Base-by-base conservation (phyloP, 2,113 vertebrate species). In the Cairina moschata region DNA sequence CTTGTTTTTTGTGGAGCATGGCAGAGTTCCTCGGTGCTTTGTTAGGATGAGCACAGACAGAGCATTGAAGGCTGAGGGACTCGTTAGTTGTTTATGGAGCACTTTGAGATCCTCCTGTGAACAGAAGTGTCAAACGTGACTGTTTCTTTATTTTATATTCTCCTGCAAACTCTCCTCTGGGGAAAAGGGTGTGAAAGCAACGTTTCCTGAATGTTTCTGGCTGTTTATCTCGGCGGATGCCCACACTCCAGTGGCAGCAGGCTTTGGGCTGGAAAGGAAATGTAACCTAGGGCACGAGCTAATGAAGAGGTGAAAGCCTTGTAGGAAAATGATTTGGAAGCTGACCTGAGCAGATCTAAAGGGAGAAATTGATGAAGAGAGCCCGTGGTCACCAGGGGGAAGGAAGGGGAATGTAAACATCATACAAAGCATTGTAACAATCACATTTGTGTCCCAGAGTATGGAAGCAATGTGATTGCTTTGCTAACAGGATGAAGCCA, bases 101-200 rank as follows among this genome's bases (percentile, higher is more conserved):
- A 22, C 83, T 78, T 86, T 36, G 95, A 87, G 80, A 92, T 73
- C n/a, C 58, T 89, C 55, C 86, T 1, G 3, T 52, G 81, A 94
- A 28, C 44, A 58, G 55, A 86, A 91, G 66, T 89, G 91, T 83
- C 60, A 82, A 66, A 69, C 76, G 75, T 58, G 88, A 38, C 78
- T 38, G 69, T 72, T 89, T 15, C 83, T 87, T 52, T 91, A 75
- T 62, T 94, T 89, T 76, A 62, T 76, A 88, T 87, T n/a, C 42
- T 78, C 66, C 92, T 89, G 69, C 75, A 46, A 91, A 80, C 21
- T 55, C 83, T 86, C 40, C 88, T 58, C 52, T 74, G 93, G 74
- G 93, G 34, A 48, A 65, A 34, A 38, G 88, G 78, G 93, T 89
- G 95, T 92, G 90, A 94, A 95, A 93, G 63, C 73, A 83, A 17